phyloP scores from a whole-genome alignment of 2,888 invertebrate genomes.

The Hesperia comma region DNA sequence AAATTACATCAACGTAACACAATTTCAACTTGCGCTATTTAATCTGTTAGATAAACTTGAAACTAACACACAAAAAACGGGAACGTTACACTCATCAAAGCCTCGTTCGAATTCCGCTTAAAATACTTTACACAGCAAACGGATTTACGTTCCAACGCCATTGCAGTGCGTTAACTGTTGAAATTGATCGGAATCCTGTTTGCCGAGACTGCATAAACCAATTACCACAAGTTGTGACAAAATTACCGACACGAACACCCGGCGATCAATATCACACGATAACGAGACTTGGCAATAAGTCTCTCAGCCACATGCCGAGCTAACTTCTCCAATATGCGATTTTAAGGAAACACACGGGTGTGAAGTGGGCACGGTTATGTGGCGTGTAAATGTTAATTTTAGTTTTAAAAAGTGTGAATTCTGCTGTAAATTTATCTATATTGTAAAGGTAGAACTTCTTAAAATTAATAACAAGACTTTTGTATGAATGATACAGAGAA shows the following conservation, averaged over 20 bases:
- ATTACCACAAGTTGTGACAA: slow-evolving; percentile 34
- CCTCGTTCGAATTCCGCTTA: slow-evolving; percentile 1
- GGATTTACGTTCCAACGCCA: not conserved
- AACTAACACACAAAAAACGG: not conserved
- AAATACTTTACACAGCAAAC: slow-evolving; percentile 14
- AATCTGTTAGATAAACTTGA: not conserved
- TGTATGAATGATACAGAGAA: no score
- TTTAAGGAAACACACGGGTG: slow-evolving; percentile 11
- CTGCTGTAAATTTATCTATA: no score
- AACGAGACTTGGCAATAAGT: slow-evolving; percentile 42
- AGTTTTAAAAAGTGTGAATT: no score
- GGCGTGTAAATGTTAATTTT: not conserved
- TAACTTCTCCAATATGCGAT: slow-evolving; percentile 45
- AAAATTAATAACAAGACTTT: no score
- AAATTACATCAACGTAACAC: no score
- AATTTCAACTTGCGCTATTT: not conserved
- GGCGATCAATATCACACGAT: slow-evolving; percentile 27
- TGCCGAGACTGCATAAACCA: slow-evolving; percentile 29
- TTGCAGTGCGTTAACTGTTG: slow-evolving; percentile 9
- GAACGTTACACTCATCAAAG: not conserved
- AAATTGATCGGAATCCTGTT: slow-evolving; percentile 22
- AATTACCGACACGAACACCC: slow-evolving; percentile 28
- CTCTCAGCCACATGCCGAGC: slow-evolving; percentile 41
- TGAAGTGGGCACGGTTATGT: not conserved
- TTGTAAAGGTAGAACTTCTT: no score